These are phyloP conservation scores for Kryptolebias ocellatus DNA, from an alignment of 2,797 vertebrate species.

Conservation along the genomic window DNA sequence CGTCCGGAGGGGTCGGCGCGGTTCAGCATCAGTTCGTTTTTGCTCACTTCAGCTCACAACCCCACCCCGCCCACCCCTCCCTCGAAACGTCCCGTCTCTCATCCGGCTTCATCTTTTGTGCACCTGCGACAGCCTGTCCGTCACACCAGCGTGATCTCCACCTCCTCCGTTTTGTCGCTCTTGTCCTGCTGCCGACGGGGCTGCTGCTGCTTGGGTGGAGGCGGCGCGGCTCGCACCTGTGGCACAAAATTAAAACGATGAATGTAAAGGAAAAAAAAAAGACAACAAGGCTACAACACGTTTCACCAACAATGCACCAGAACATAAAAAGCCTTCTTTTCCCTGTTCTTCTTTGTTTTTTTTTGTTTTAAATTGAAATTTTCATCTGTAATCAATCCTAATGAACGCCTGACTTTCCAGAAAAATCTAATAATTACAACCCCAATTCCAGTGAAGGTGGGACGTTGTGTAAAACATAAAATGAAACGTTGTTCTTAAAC, in stretches of 20 bases:
- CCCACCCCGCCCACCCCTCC: conserved; percentile 43
- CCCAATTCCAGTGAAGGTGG: no score
- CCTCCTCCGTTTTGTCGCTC: conserved; percentile 95
- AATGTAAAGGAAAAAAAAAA: conserved; percentile 5
- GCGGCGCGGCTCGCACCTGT: conserved; percentile 96
- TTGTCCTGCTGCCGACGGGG: conserved; percentile 86
- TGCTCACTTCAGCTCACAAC: conserved; percentile 50
- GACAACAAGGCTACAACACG: not conserved
- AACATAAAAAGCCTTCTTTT: no score
- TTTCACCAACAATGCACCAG: no score
- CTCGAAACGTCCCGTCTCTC: conserved; percentile 48
- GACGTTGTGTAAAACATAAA: no score
- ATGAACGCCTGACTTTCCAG: no score
- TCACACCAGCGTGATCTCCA: conserved; percentile 98
- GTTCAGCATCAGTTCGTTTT: conserved; percentile 45
- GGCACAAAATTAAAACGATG: conserved; percentile 2
- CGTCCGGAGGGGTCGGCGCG: conserved; percentile 21
- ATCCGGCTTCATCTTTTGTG: conserved; percentile 33
- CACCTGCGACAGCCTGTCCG: conserved; percentile 33
- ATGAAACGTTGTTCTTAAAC: no score
- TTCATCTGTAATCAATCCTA: no score
- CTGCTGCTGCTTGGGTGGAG: conserved; percentile 90
- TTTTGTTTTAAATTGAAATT: no score
- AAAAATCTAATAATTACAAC: no score
- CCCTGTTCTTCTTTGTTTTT: no score